Percentiles rank a stretch among this genome's conserved stretches.
These are phyloP conservation scores for Aphidoletes aphidimyza DNA, from an alignment of 2,888 invertebrate species.

Conservation along the genomic window DNA sequence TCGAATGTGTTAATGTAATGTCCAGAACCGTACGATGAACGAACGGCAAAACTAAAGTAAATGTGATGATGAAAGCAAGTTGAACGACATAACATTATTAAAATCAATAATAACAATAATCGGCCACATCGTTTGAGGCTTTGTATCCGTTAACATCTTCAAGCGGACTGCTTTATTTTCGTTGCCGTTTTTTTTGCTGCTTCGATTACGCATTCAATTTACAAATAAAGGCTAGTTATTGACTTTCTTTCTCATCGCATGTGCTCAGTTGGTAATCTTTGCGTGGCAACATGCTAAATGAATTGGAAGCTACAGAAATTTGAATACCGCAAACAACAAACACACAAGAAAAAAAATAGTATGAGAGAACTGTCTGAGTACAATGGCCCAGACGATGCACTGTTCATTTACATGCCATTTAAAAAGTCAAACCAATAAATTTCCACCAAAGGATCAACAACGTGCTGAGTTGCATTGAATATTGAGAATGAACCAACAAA, in stretches of 20 bases:
- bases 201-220: constrained; percentile 19
- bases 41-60: neutral
- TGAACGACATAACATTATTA: constrained; percentile 45
- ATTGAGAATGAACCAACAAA: no score
- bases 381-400: constrained; percentile 32
- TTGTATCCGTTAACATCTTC: no score
- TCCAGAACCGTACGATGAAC: neutral
- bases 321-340: neutral
- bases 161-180: neutral
- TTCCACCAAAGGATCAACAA: neutral
- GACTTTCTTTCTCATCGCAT: neutral
- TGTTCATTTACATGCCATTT: constrained; percentile 24
- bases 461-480: neutral
- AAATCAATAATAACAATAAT: constrained; percentile 47
- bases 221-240: constrained; percentile 10
- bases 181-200: neutral
- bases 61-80: neutral
- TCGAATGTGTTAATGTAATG: constrained; percentile 34
- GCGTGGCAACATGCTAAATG: neutral
- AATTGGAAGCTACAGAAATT: constrained; percentile 5
- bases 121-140: neutral
- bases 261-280: neutral
- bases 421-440: constrained; percentile 37
- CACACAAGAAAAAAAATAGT: no score
- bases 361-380: no score